A percentile compares a stretch with the other conserved stretches of the same genome.
These are phyloP conservation scores for Herpailurus yagouaroundi DNA, from an alignment of 2,113 vertebrate species.

Conservation along the genomic window DNA sequence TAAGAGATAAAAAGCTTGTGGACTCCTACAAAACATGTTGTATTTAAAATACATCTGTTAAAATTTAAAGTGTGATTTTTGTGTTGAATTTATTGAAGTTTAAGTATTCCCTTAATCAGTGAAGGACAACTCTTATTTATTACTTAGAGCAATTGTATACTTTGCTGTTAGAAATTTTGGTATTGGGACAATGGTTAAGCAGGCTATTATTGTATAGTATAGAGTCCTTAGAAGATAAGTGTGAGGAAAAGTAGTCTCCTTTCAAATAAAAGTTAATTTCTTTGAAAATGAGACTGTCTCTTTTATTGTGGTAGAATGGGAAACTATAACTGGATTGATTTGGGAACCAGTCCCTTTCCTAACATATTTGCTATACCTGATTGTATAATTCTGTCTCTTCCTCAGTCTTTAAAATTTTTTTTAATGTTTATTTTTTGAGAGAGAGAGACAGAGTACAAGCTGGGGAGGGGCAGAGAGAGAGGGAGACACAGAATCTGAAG, in stretches of 20 bases:
- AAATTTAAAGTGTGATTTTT: slow-evolving; percentile 76
- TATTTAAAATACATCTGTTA: slow-evolving; percentile 78
- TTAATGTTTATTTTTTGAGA: no score
- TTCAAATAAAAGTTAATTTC: slow-evolving; percentile 87
- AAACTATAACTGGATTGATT: not conserved
- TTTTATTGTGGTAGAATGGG: slow-evolving; percentile 40
- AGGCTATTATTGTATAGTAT: slow-evolving; percentile 76
- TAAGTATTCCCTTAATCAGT: slow-evolving; percentile 78
- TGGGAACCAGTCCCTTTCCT: not conserved
- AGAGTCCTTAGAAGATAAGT: slow-evolving; percentile 71
- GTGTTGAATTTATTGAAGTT: slow-evolving; percentile 73
- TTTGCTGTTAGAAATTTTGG: slow-evolving; percentile 82
- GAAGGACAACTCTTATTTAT: slow-evolving; percentile 83
- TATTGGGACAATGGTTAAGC: slow-evolving; percentile 75
- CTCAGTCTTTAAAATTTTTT: not conserved
- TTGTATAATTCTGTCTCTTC: not conserved
- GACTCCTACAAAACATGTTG: slow-evolving; percentile 73
- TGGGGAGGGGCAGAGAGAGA: no score
- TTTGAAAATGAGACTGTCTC: slow-evolving; percentile 66
- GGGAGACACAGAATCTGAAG: no score
- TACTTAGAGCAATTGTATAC: slow-evolving; percentile 84
- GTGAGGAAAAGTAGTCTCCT: slow-evolving; percentile 61
- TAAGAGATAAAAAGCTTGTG: slow-evolving; percentile 74
- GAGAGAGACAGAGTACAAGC: no score
- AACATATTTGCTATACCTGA: not conserved